Conservation (phyloP, 2,888 invertebrate species). For the Lepetodrilus schrolli region DNA sequence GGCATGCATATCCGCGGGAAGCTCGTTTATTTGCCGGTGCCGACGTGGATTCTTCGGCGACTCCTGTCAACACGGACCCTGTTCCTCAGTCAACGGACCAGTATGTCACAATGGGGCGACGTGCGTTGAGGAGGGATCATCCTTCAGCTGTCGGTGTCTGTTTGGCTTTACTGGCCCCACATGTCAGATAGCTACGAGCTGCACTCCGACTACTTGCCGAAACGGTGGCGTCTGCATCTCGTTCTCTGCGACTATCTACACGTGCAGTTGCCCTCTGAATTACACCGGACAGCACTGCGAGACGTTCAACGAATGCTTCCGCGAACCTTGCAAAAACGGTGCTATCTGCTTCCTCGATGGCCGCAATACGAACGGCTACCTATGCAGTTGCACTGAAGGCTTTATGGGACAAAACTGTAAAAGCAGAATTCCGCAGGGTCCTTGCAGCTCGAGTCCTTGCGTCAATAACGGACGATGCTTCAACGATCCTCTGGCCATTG, state of each 20-base stretch:
- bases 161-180: conserved; percentile 23
- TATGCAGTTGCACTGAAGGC: neutral
- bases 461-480: conserved; percentile 1
- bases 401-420: neutral
- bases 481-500: neutral
- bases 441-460: neutral
- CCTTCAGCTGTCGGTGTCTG: conserved; percentile 22
- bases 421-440: neutral
- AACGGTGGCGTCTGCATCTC: conserved; percentile 30
- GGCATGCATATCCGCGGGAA: neutral
- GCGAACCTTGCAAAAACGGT: neutral
- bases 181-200: conserved; percentile 26
- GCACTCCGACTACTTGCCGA: neutral
- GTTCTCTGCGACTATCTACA: neutral
- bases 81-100: neutral
- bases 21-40: conserved; percentile 21
- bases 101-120: conserved; percentile 13
- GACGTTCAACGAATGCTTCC: neutral
- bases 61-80: conserved; percentile 9
- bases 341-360: neutral
- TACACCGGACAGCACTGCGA: conserved; percentile 18
- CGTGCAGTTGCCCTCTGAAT: neutral
- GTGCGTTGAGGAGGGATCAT: neutral
- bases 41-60: conserved; percentile 5
- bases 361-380: neutral